Evolutionary conservation across 2,113 vertebrate species (phyloP).

Genomic region (Opisthocomus hoazin): DNA sequence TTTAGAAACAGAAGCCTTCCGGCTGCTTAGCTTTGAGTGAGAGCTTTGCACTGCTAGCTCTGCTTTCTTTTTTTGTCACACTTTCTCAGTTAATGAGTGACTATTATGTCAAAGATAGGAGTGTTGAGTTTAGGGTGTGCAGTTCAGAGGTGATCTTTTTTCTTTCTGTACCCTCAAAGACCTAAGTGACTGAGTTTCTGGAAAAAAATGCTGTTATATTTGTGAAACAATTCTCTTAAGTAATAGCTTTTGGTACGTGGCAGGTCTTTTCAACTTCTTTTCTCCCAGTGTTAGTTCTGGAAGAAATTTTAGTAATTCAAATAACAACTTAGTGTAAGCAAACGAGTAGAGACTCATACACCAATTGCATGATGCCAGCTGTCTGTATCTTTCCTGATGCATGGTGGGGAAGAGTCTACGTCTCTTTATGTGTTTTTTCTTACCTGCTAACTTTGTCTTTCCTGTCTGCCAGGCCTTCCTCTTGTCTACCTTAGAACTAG

Average conservation of each 20-base stretch:
- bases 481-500: constrained; percentile 99
- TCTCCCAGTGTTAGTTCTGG: neutral
- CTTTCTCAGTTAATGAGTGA: neutral
- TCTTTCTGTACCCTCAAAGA: neutral
- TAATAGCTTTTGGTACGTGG: neutral
- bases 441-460: constrained; percentile 81
- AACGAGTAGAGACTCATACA: neutral
- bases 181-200: neutral
- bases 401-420: neutral
- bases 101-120: neutral
- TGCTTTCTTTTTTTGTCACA: neutral
- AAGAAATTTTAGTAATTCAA: neutral
- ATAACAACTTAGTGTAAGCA: neutral
- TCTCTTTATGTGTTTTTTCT: constrained; percentile 11
- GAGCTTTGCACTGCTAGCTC: neutral
- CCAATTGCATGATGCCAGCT: neutral
- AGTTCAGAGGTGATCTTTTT: neutral
- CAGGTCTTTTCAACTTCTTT: neutral
- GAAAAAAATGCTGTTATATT: neutral
- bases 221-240: neutral
- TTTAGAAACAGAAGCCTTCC: neutral
- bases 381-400: neutral
- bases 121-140: neutral
- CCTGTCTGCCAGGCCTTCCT: constrained; percentile 91
- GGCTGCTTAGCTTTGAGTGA: neutral